Conservation (phyloP, 2,797 vertebrate species). For the Fundulus diaphanus region DNA sequence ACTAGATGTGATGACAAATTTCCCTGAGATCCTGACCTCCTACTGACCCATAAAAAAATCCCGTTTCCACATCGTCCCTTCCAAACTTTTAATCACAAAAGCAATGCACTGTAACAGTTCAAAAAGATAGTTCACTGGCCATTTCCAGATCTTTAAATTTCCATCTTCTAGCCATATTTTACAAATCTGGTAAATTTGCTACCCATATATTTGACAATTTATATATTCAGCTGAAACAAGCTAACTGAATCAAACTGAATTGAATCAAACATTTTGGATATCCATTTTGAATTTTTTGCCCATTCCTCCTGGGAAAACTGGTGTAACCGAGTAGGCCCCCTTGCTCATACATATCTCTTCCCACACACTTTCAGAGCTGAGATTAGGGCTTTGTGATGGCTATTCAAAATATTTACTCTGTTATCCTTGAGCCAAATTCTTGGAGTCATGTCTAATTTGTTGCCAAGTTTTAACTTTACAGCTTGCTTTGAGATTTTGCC, state of each 20-base stretch:
- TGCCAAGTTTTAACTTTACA: background rate
- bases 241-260: background rate
- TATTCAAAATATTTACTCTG: background rate
- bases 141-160: background rate
- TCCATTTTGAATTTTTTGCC: background rate
- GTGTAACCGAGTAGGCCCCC: background rate
- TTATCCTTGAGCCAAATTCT: background rate
- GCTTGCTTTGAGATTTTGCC: background rate
- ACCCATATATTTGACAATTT: slow-evolving; percentile 4
- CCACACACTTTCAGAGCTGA: background rate
- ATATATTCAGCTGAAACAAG: background rate
- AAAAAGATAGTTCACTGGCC: slow-evolving; percentile 10
- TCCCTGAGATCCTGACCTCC: slow-evolving; percentile 17
- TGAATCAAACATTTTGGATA: background rate
- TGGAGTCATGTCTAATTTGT: background rate
- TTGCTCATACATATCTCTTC: background rate
- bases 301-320: background rate
- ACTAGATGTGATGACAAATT: slow-evolving; percentile 31
- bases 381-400: background rate
- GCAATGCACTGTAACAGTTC: slow-evolving; percentile 7
- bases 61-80: slow-evolving; percentile 20
- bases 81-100: slow-evolving; percentile 20
- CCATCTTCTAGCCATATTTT: slow-evolving; percentile 14
- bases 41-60: slow-evolving; percentile 16
- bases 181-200: slow-evolving; percentile 6